Percentiles rank a stretch among this genome's conserved stretches.
These are phyloP conservation scores for Platynereis dumerilii DNA, from an alignment of 2,888 invertebrate species.

Conservation along the genomic window DNA sequence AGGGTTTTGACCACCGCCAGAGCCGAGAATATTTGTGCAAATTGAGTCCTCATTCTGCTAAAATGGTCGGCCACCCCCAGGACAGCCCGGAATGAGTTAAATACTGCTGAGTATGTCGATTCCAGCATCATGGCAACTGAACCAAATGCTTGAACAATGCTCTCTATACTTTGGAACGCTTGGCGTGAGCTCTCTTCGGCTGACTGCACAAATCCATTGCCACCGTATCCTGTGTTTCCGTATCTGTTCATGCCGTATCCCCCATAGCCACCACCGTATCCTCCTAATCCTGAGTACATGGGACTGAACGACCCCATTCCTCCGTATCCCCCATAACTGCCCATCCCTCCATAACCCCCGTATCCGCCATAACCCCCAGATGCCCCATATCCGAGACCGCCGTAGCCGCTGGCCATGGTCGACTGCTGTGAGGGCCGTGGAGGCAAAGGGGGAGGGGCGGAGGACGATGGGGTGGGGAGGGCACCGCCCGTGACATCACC, in stretches of 20 bases:
- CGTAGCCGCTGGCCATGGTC: constrained; percentile 2
- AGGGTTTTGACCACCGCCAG: constrained; percentile 82
- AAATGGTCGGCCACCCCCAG: constrained; percentile 96
- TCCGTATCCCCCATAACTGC: constrained; percentile 26
- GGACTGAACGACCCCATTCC: constrained; percentile 35
- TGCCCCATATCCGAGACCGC: constrained; percentile 13
- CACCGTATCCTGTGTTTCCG: constrained; percentile 27
- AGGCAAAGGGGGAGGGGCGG: constrained; percentile 30
- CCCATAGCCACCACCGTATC: constrained; percentile 41
- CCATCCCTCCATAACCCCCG: constrained; percentile 23
- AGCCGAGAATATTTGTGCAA: constrained; percentile 86
- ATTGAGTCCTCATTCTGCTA: constrained; percentile 79
- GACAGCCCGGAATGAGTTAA: constrained; percentile 93
- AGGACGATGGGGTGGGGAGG: neutral
- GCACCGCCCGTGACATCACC: neutral
- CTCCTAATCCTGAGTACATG: constrained; percentile 38
- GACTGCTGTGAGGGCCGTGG: constrained; percentile 23
- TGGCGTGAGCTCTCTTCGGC: constrained; percentile 91
- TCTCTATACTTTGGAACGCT: constrained; percentile 94
- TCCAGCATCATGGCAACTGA: constrained; percentile 97
- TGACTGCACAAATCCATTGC: constrained; percentile 73
- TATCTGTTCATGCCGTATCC: constrained; percentile 42
- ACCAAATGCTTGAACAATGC: constrained; percentile 87
- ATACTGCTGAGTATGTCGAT: constrained; percentile 93
- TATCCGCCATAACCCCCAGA: constrained; percentile 18